These are phyloP conservation scores for Heliconius hortense DNA, from an alignment of 2,888 invertebrate species.

Conservation along the genomic window DNA sequence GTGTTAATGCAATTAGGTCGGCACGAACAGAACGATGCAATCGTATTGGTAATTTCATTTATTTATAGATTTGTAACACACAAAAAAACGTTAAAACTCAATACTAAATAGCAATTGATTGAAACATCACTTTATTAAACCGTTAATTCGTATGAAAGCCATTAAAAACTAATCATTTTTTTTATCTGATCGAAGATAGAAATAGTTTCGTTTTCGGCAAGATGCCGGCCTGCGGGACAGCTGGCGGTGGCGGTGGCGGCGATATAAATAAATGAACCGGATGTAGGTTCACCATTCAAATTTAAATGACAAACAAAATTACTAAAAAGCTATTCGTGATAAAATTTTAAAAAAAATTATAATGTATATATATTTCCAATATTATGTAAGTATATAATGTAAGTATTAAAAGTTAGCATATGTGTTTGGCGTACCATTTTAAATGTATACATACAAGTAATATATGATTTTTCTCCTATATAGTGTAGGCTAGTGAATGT, in stretches of 20 bases:
- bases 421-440: not conserved
- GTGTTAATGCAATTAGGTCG: constrained; percentile 2
- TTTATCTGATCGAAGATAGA: constrained; percentile 31
- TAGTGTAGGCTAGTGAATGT: not conserved
- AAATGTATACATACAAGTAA: not conserved
- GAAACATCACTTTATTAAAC: constrained; percentile 7
- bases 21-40: not conserved
- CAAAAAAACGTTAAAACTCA: not conserved
- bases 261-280: constrained; percentile 34
- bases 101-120: constrained; percentile 6
- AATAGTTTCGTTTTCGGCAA: constrained; percentile 34
- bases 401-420: not conserved
- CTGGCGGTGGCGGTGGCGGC: constrained; percentile 29
- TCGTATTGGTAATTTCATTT: constrained; percentile 2
- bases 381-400: not conserved
- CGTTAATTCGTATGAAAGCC: constrained; percentile 16
- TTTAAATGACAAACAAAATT: not conserved
- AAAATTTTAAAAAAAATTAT: not conserved
- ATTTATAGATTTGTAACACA: constrained; percentile 10
- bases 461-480: not conserved
- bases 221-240: constrained; percentile 34
- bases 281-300: constrained; percentile 21
- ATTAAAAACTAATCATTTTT: constrained; percentile 14
- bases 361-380: not conserved
- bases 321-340: not conserved